A percentile compares a stretch with the other conserved stretches of the same genome.
These are phyloP conservation scores for Strigamia maritima DNA, from an alignment of 2,888 invertebrate species.

Conservation along the genomic window DNA sequence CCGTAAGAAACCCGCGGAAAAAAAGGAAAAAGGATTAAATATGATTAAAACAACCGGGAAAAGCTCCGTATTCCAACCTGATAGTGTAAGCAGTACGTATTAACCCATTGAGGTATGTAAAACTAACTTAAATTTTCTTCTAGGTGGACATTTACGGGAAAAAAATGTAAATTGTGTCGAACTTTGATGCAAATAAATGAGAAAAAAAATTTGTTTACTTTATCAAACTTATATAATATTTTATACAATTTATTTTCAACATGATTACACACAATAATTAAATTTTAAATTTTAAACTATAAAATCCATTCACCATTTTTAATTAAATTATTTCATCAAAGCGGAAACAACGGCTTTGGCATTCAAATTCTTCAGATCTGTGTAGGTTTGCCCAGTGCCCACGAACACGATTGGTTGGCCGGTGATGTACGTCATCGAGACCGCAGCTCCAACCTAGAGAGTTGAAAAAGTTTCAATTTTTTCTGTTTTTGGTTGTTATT, in stretches of 20 bases:
- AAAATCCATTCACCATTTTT: background rate
- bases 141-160: background rate
- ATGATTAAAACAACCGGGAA: background rate
- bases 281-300: background rate
- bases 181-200: background rate
- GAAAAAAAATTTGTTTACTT: background rate
- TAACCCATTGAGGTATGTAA: background rate
- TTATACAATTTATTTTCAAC: background rate
- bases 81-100: background rate
- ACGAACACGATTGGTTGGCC: constrained; percentile 99
- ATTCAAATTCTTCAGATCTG: constrained; percentile 93
- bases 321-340: constrained; percentile 78
- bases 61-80: background rate
- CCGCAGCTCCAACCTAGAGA: constrained; percentile 85
- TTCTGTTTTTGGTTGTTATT: background rate
- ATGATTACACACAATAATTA: background rate
- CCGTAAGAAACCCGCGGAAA: background rate
- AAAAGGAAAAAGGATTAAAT: background rate
- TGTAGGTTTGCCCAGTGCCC: constrained; percentile 98
- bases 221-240: background rate
- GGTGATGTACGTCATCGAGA: constrained; percentile 99
- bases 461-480: background rate
- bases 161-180: background rate
- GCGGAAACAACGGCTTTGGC: constrained; percentile 94
- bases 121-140: background rate